A percentile compares a stretch with the other conserved stretches of the same genome.
Evolutionary conservation across 2,797 vertebrate genomes (phyloP).

Genomic region (Pseudopleuronectes americanus): DNA sequence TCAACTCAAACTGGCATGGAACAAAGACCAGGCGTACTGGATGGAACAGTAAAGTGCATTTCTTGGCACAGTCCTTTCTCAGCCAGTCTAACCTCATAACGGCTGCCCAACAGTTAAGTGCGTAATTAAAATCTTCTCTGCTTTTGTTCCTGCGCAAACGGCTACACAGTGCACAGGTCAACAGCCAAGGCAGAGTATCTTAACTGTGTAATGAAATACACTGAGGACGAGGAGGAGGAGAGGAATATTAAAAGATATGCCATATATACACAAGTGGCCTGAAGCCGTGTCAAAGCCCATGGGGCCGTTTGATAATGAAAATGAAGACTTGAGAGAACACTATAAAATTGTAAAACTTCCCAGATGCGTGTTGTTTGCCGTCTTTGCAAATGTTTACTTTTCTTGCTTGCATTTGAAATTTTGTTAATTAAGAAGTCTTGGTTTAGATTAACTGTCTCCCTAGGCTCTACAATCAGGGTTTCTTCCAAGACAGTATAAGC

Average conservation of each 20-base stretch:
- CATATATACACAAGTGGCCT: background rate
- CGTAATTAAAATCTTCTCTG: constrained; percentile 68
- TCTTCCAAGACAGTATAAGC: background rate
- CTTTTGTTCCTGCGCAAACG: constrained; percentile 68
- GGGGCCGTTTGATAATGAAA: constrained; percentile 1
- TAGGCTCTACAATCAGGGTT: background rate
- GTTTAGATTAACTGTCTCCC: background rate
- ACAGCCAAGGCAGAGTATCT: constrained; percentile 59
- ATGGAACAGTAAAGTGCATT: constrained; percentile 48
- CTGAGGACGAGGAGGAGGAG: constrained; percentile 9
- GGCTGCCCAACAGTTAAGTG: constrained; percentile 53
- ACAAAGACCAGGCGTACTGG: constrained; percentile 37
- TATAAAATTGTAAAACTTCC: background rate
- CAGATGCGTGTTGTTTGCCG: background rate
- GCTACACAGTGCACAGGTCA: constrained; percentile 62
- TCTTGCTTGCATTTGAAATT: background rate
- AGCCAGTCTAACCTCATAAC: constrained; percentile 36
- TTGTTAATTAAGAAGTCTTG: background rate
- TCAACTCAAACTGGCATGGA: constrained; percentile 47
- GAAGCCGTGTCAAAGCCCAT: constrained; percentile 6
- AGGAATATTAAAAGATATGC: constrained; percentile 25
- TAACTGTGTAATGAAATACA: constrained; percentile 58
- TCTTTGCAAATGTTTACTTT: background rate
- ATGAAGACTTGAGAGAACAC: background rate
- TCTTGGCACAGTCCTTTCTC: constrained; percentile 40